Evolutionary conservation across 1,140 invertebrate species (phyloP), one percentile per base, ranked within the genome.

Genomic region (Oedothorax gibbosus): DNA sequence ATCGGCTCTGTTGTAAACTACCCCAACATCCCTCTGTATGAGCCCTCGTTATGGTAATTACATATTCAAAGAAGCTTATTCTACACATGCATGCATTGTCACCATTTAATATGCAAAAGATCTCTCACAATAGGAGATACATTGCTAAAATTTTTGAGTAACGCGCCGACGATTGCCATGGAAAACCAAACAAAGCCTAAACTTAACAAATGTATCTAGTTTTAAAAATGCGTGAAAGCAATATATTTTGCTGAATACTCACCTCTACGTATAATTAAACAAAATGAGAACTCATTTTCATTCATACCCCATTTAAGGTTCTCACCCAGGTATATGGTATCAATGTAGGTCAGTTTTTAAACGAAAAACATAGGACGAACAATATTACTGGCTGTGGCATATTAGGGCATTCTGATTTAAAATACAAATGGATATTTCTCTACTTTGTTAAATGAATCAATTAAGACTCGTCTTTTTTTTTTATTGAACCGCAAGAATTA

Each of bases 181-280:
- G 85, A 79, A 85, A 85, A 86, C 85, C 85, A 86, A 86, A 86
- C 85, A 86, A 86, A 86, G 85, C 85, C 57, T 77, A 86, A 86
- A 80, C 71, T 49, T 75, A 78, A 78, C 54, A 72, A 73, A 78
- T 85, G 83, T 85, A 69, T 85, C 83, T 85, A 85, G 73, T 85
- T 78, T 77, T 84, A 81, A 35, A 35, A 35, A 83, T 64, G 80
- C 51, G 62, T 71, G 80, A 84, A 77, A 66, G 72, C 57, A 64
- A 76, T 84, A 65, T 84, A 84, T 84, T 84, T 84, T 84, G 81
- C 71, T 75, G 81, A 68, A 21, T 62, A 82, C 50, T 77, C 49
- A 49, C 35, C 35, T 75, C n/a, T 71, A 72, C 12, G 53, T 56
- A 72, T 82, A 72, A 57, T 50, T 64, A 18, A 54, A 35, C 35